A percentile compares a stretch with the other conserved stretches of the same genome.
These are phyloP conservation scores for Xanthostigma xanthostigma DNA, from an alignment of 2,888 invertebrate genomes.

Conservation along the genomic window DNA sequence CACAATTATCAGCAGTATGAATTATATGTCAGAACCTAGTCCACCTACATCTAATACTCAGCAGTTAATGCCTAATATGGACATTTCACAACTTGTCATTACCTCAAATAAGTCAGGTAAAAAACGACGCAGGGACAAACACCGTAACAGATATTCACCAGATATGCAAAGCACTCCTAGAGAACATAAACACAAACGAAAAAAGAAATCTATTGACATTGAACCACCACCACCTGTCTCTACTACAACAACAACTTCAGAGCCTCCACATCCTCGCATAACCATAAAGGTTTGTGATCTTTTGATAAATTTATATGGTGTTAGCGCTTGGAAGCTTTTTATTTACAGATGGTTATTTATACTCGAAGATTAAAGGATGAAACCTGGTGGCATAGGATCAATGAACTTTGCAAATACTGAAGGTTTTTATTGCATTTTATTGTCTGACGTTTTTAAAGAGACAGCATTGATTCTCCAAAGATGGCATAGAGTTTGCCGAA, in stretches of 20 bases:
- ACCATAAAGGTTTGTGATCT: slow-evolving; percentile 53
- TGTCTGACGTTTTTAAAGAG: too few species aligned
- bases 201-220: slow-evolving; percentile 60
- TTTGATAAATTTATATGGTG: not conserved
- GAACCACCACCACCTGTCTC: slow-evolving; percentile 30
- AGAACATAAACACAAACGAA: slow-evolving; percentile 66
- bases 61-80: slow-evolving; percentile 14
- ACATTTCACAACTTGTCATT: slow-evolving; percentile 17
- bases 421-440: too few species aligned
- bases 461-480: too few species aligned
- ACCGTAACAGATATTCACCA: slow-evolving; percentile 57
- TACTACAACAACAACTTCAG: slow-evolving; percentile 18
- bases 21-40: slow-evolving; percentile 3
- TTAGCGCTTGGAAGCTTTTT: not conserved
- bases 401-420: too few species aligned
- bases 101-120: slow-evolving; percentile 41
- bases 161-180: slow-evolving; percentile 51
- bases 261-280: slow-evolving; percentile 55
- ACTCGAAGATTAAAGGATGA: too few species aligned
- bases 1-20: slow-evolving; percentile 4
- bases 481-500: too few species aligned
- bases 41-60: slow-evolving; percentile 8
- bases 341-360: not conserved
- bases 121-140: slow-evolving; percentile 60
- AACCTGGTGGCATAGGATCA: too few species aligned